Evolutionary conservation across 2,113 vertebrate genomes (phyloP), one percentile per base, ranked within the genome.

Genomic region (Reinhardtius hippoglossoides): DNA sequence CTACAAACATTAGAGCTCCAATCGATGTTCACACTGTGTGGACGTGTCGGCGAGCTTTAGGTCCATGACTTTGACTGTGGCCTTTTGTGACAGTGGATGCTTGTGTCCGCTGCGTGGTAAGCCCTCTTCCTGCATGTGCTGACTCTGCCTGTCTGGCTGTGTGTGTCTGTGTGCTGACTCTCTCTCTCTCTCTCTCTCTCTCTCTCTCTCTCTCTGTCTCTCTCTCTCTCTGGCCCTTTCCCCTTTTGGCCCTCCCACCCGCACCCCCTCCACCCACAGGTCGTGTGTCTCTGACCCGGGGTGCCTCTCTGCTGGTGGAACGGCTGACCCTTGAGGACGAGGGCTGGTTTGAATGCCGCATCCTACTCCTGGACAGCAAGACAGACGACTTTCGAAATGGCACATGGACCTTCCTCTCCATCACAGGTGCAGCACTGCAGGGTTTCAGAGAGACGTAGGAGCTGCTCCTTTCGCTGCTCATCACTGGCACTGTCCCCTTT

Each of bases 261-360:
- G 68, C 40, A 31, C 27, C 64, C 60, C 64, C 9, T 61, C 23
- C 74, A 67, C 71, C 66, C 65, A 35, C 93, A 99, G 98, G 97
- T 9, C 96, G 97, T 0, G 96, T 98, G 77, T 93, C 93, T 55
- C 91, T 99, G 74, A 95, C 94, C 74, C 93, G 83, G 5, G 97
- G 96, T 0, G 97, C 97, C 2, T 99, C 97, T 8, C 95, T 99
- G 73, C 93, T 91, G 81, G 95, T 99, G 1, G 95, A 97, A 18
- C 88, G 79, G 21, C 94, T 99, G 80, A 96, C 95, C 0, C 92
- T 93, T 0, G 96, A 97, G 85, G 98, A 99, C 65, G 96, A 98
- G 80, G 97, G 97, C 87, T 99, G 97, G 98, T 99, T 98, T 15
- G 97, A 99, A 85, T 99, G 98, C 75, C 95, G 97, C 0, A 97